Conservation (phyloP, 53 echinoderm and acorn worm species). For the Zoroaster sp. region DNA sequence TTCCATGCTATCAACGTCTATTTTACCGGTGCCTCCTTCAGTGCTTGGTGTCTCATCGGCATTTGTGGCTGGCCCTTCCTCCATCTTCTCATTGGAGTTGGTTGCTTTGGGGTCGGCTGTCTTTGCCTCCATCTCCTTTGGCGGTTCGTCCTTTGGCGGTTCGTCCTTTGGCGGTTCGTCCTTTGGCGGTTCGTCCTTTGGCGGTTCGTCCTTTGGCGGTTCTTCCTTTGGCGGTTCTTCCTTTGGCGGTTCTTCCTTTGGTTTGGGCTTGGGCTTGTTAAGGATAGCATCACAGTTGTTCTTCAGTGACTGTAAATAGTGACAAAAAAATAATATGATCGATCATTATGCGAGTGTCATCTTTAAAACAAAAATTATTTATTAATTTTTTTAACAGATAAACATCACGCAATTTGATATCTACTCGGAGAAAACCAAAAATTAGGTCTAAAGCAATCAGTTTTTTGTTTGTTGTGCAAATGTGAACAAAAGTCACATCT, state of each 20-base stretch:
- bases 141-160: slow-evolving; percentile 97
- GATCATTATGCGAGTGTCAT: no score
- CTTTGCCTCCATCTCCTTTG: slow-evolving; percentile 72
- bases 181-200: slow-evolving; percentile 92
- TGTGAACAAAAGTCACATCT: no score
- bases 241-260: slow-evolving; percentile 96
- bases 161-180: slow-evolving; percentile 94
- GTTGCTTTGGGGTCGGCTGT: slow-evolving; percentile 1
- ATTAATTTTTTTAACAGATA: no score
- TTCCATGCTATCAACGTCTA: slow-evolving; percentile 57
- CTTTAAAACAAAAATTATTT: no score
- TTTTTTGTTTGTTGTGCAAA: no score
- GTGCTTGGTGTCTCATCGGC: slow-evolving; percentile 7
- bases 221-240: slow-evolving; percentile 91
- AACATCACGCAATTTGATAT: no score
- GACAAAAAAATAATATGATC: background rate
- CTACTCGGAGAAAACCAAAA: no score
- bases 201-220: slow-evolving; percentile 97
- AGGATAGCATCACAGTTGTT: slow-evolving; percentile 76
- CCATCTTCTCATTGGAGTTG: slow-evolving; percentile 69
- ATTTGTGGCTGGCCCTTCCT: slow-evolving; percentile 21
- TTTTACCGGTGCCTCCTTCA: background rate
- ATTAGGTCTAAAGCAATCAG: no score
- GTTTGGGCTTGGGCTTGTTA: slow-evolving; percentile 92
- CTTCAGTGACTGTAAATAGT: slow-evolving; percentile 57